phyloP scores from a whole-genome alignment of 1,140 invertebrate genomes.

The Nasonia giraulti region DNA sequence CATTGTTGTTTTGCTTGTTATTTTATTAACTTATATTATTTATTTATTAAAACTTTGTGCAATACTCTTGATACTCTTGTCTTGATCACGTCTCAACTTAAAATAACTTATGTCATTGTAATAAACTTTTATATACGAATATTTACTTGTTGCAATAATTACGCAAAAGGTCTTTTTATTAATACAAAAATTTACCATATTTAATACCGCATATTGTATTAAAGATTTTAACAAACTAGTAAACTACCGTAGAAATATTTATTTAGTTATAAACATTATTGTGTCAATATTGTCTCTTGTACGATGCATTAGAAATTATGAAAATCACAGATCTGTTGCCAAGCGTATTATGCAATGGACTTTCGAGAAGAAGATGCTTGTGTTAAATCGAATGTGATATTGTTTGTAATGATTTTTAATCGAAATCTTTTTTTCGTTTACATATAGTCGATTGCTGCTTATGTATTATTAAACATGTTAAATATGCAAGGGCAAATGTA shows the following conservation, averaged over 20 bases:
- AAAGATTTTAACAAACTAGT: not conserved
- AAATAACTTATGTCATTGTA: too few relatives aligned
- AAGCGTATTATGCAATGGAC: not conserved
- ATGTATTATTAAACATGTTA: conserved; percentile 10
- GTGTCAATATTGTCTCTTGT: not conserved
- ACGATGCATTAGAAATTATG: not conserved
- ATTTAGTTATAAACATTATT: not conserved
- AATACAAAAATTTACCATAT: not conserved
- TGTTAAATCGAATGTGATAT: conserved; percentile 11
- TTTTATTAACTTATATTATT: not conserved
- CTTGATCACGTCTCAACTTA: too few relatives aligned
- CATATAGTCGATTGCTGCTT: not conserved
- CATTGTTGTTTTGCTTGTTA: not conserved
- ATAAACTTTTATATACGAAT: too few relatives aligned
- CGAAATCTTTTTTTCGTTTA: not conserved
- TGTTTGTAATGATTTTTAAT: conserved; percentile 20
- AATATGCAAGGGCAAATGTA: conserved; percentile 17
- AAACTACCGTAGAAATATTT: not conserved
- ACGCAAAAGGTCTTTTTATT: too few relatives aligned
- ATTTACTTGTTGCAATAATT: too few relatives aligned
- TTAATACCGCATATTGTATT: not conserved
- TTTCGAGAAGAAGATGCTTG: conserved; percentile 1
- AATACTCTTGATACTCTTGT: too few relatives aligned
- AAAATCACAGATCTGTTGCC: conserved; percentile 20
- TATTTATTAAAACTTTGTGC: not conserved